phyloP scores from a whole-genome alignment of 2,888 invertebrate genomes.

The Catotricha subobsoleta region DNA sequence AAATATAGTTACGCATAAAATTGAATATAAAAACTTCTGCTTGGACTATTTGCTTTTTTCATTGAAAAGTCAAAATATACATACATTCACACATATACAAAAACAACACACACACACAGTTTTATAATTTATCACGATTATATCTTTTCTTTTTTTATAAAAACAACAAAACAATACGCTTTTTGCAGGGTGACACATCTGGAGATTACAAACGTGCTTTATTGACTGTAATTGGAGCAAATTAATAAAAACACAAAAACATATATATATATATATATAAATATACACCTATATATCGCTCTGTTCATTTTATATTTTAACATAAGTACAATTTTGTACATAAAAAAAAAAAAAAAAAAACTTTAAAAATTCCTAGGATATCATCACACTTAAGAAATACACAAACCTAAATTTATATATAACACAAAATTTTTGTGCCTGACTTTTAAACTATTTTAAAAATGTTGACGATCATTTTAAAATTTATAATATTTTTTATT shows the following conservation, averaged over 20 bases:
- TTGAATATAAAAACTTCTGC: no score
- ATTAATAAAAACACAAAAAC: slow-evolving; percentile 16
- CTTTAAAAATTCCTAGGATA: neutral
- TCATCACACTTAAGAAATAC: neutral
- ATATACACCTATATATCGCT: no score
- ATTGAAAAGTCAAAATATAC: no score
- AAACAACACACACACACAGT: no score
- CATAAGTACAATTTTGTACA: neutral
- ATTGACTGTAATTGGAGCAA: slow-evolving; percentile 58
- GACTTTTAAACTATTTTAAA: neutral
- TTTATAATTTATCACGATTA: no score
- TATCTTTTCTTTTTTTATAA: neutral
- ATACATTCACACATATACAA: no score
- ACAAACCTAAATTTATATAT: neutral
- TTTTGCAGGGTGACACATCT: slow-evolving; percentile 75
- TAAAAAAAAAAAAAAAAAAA: neutral
- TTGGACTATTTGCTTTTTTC: no score
- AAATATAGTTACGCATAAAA: no score
- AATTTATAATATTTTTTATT: neutral
- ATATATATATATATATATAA: neutral
- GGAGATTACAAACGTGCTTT: slow-evolving; percentile 86
- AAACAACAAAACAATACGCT: slow-evolving; percentile 11
- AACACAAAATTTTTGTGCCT: no score
- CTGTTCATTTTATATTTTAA: no score
- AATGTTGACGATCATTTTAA: neutral